Evolutionary conservation across 2,113 vertebrate species (phyloP), one percentile per base, ranked within the genome.

Genomic region (Ictalurus punctatus): DNA sequence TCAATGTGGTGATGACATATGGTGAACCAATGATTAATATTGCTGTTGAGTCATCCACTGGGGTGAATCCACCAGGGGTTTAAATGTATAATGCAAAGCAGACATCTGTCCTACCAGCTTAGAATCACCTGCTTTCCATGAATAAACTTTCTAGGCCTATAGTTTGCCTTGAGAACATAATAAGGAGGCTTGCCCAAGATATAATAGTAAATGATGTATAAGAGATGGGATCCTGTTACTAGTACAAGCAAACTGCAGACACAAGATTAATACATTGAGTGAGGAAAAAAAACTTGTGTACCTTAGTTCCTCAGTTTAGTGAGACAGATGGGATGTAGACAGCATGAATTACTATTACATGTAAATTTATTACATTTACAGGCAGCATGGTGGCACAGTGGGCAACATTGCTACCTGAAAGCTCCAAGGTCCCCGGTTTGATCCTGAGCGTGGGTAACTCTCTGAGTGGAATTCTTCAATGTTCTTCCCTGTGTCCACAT

Each of bases 11-110:
- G 87, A 86, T 79, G 87, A 89, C 85, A 87, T 63, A 87, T 85
- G 83, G 87, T 90, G 84, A 79, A 90, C 65, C 17, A 37, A 79
- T 89, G 91, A 91, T 91, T 87, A 90, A 91, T 87, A 89, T 61
- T 84, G 61, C 84, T 87, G 79, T 84, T 85, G 83, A 76, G 85
- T 85, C 88, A 87, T 85, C 90, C 81, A 83, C 76, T 87, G 76
- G 83, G 76, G 76, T 83, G 86, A 58, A 87, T 84, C 83, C 67
- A 37, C 86, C 86, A 44, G 76, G 76, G 82, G 30, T 78, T 89
- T 65, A 85, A 87, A 80, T 67, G 86, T 81, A 63, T 91, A 91
- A 91, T 85, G 61, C 56, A 67, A 61, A 85, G 82, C 84, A 91
- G 90, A 89, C 74, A 81, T 89, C 73, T 85, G 63, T 87, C 76